Conservation (phyloP, 2,888 invertebrate genomes). For the Phytoseiulus persimilis region DNA sequence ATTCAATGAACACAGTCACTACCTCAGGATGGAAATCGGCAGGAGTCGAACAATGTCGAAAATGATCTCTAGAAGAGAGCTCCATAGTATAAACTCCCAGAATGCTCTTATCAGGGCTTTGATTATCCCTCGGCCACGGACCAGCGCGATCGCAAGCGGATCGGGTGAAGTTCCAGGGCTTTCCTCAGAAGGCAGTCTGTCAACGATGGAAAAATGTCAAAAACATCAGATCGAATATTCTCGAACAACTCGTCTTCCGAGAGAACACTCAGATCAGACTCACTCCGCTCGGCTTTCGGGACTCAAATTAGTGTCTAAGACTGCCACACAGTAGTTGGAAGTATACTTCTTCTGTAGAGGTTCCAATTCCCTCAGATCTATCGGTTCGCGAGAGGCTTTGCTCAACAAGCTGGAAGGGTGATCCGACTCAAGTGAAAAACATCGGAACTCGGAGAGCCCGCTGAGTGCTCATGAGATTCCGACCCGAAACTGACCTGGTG, state of each 20-base stretch:
- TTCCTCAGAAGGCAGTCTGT: too few relatives aligned
- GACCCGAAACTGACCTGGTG: not conserved
- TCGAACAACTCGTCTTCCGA: too few relatives aligned
- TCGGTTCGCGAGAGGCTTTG: not conserved
- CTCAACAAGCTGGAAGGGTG: not conserved
- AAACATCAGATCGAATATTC: too few relatives aligned
- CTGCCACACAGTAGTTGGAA: not conserved
- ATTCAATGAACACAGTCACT: not conserved
- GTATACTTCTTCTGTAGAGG: constrained; percentile 6
- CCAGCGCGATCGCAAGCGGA: too few relatives aligned
- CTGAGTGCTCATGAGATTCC: not conserved
- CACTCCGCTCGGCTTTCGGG: not conserved
- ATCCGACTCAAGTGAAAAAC: too few relatives aligned
- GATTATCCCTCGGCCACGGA: not conserved
- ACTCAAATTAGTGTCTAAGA: not conserved
- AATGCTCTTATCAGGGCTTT: not conserved
- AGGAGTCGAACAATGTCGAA: constrained; percentile 9
- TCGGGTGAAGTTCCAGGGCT: too few relatives aligned
- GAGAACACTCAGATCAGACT: too few relatives aligned
- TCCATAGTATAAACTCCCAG: not conserved
- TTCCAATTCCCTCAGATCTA: not conserved
- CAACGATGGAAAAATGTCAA: too few relatives aligned
- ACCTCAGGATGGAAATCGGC: not conserved
- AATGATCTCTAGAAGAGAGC: not conserved
- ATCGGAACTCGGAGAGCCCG: not conserved